A percentile compares a stretch with the other conserved stretches of the same genome.
Evolutionary conservation across 2,113 vertebrate species (phyloP).

Genomic region (Catharus bicknelli): DNA sequence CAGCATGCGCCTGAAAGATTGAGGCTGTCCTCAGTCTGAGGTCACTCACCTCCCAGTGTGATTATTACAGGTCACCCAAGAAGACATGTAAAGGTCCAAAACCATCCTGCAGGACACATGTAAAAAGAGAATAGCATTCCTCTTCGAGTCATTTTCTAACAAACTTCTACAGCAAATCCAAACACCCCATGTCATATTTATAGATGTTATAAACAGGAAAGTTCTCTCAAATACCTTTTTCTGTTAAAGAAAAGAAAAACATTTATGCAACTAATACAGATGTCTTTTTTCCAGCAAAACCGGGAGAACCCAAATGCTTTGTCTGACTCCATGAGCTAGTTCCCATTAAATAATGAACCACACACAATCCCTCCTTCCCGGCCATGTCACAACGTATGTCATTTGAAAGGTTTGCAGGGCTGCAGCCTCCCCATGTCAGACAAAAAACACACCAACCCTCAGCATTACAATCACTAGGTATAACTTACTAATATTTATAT

Average conservation of each 20-base stretch:
- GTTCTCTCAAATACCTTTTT: conserved; percentile 20
- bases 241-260: conserved; percentile 42
- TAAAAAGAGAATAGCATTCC: background rate
- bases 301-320: background rate
- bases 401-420: background rate
- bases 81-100: background rate
- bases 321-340: background rate
- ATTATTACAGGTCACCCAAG: background rate
- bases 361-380: background rate
- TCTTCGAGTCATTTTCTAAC: background rate
- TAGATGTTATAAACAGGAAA: conserved; percentile 66
- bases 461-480: background rate
- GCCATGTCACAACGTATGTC: fast-evolving
- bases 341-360: background rate
- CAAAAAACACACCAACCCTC: background rate
- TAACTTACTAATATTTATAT: background rate
- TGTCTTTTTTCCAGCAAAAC: conserved; percentile 27
- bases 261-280: conserved; percentile 40
- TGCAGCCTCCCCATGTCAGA: background rate
- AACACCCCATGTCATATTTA: conserved; percentile 52
- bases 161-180: conserved; percentile 25
- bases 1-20: background rate
- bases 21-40: background rate
- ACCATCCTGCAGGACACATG: background rate
- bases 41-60: fast-evolving